Evolutionary conservation across 1,140 invertebrate species (phyloP).

Genomic region (Carposina sasakii): DNA sequence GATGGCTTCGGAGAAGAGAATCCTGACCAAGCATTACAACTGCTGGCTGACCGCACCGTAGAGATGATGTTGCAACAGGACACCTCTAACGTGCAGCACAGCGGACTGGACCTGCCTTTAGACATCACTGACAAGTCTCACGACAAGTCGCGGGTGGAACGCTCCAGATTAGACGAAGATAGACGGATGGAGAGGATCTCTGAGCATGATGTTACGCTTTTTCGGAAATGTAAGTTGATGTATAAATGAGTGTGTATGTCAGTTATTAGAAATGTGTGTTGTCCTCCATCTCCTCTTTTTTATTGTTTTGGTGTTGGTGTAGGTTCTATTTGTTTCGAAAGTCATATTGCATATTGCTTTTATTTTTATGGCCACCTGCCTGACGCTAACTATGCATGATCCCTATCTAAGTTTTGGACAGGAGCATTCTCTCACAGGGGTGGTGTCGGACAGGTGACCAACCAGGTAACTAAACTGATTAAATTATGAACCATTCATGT

Average conservation of each 20-base stretch:
- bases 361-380: too few relatives aligned
- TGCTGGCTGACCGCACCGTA: slow-evolving; percentile 29
- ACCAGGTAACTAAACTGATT: too few relatives aligned
- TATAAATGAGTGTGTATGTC: too few relatives aligned
- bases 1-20: slow-evolving; percentile 54
- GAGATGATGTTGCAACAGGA: slow-evolving; percentile 36
- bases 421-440: too few relatives aligned
- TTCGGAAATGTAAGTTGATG: slow-evolving; percentile 38
- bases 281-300: slow-evolving; percentile 1
- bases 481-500: too few relatives aligned
- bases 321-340: too few relatives aligned
- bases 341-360: too few relatives aligned
- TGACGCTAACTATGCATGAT: too few relatives aligned
- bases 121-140: slow-evolving; percentile 28
- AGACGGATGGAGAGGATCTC: slow-evolving; percentile 39
- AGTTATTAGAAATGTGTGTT: too few relatives aligned
- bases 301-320: slow-evolving; percentile 13
- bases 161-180: slow-evolving; percentile 17
- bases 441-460: too few relatives aligned
- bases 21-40: slow-evolving; percentile 25
- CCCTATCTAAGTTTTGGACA: too few relatives aligned
- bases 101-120: slow-evolving; percentile 23
- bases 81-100: slow-evolving; percentile 15
- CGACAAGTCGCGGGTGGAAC: slow-evolving; percentile 25
- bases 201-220: slow-evolving; percentile 41